Evolutionary conservation across 30 jellyfish, hydroid and myxozoan genomes (phyloP).

Genomic region (Aurelia aurita): DNA sequence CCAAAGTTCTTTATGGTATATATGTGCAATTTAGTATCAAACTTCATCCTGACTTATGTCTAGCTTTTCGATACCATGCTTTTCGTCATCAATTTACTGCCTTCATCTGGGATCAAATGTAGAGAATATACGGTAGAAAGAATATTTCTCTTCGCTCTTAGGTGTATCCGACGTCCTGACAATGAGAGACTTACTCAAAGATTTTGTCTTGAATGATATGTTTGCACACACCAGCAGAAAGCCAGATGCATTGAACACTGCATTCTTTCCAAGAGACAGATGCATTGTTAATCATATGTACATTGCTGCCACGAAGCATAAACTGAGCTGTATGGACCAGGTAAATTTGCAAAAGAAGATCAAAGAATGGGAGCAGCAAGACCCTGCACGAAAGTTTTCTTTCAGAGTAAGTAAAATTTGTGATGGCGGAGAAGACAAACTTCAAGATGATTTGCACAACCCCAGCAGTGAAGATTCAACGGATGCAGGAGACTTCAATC

Average conservation of each 20-base stretch:
- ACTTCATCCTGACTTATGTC: background rate
- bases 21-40: constrained; percentile 2
- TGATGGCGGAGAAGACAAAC: constrained; percentile 26
- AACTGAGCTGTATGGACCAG: constrained; percentile 39
- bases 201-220: constrained; percentile 23
- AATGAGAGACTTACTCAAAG: constrained; percentile 39
- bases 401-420: constrained; percentile 23
- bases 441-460: background rate
- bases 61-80: background rate
- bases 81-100: constrained; percentile 15
- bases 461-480: constrained; percentile 4
- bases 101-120: constrained; percentile 17
- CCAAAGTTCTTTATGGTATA: background rate
- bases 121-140: constrained; percentile 18
- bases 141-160: constrained; percentile 13
- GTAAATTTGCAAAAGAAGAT: constrained; percentile 15
- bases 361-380: constrained; percentile 36
- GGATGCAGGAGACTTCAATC: background rate
- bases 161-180: constrained; percentile 57
- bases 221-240: constrained; percentile 41
- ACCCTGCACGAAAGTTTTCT: constrained; percentile 31
- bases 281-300: constrained; percentile 22
- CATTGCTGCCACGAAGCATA: constrained; percentile 35
- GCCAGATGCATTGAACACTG: constrained; percentile 32
- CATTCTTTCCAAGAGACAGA: constrained; percentile 40